Evolutionary conservation across 2,888 invertebrate genomes (phyloP).

Genomic region (Agriopis marginaria): DNA sequence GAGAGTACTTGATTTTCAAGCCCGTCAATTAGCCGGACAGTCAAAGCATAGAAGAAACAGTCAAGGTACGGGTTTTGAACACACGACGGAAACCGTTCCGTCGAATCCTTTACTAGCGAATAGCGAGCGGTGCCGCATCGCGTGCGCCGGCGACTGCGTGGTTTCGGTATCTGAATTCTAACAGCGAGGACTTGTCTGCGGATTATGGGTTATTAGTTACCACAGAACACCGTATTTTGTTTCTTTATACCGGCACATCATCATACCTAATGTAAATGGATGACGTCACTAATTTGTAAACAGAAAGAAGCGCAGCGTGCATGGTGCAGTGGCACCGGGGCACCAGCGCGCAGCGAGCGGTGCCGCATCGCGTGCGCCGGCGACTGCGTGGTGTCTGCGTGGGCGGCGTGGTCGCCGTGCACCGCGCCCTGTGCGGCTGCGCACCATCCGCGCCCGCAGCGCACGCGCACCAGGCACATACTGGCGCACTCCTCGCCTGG

Average conservation of each 20-base stretch:
- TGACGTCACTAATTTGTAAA: not conserved
- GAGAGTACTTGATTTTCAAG: too few relatives aligned
- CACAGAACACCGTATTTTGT: too few relatives aligned
- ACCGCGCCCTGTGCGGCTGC: conserved; percentile 71
- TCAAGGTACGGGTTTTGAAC: too few relatives aligned
- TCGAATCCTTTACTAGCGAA: too few relatives aligned
- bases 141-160: conserved; percentile 90
- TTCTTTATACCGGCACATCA: too few relatives aligned
- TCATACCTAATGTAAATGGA: too few relatives aligned
- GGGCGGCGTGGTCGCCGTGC: conserved; percentile 87
- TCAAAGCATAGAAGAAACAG: too few relatives aligned
- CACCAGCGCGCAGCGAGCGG: conserved; percentile 81
- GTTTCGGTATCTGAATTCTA: conserved; percentile 52
- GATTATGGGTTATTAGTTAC: too few relatives aligned
- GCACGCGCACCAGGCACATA: conserved; percentile 51
- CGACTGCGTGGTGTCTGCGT: conserved; percentile 89
- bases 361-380: conserved; percentile 89
- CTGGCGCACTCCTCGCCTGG: conserved; percentile 62
- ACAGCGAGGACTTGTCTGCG: too few relatives aligned
- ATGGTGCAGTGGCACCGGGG: conserved; percentile 79
- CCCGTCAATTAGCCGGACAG: too few relatives aligned
- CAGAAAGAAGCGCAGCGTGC: conserved; percentile 84
- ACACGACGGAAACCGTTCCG: too few relatives aligned
- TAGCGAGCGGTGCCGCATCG: conserved; percentile 86
- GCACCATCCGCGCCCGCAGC: conserved; percentile 61